Percentiles rank a stretch among this genome's conserved stretches.
Conservation (phyloP, 53 echinoderm and acorn worm species). For the Henricia sp. region DNA sequence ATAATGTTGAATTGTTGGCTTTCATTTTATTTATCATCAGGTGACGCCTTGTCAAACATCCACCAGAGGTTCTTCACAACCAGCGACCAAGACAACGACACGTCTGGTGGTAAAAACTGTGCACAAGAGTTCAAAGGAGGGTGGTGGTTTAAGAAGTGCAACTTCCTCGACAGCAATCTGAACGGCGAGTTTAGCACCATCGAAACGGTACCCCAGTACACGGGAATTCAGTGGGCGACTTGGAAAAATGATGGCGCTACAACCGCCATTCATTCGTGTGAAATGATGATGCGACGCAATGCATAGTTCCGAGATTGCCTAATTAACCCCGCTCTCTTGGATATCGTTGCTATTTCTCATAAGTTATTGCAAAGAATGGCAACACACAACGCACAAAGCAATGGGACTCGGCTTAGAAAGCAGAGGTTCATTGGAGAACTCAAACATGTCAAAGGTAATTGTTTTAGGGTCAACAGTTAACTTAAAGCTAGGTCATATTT, state of each 20-base stretch:
- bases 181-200: constrained; percentile 13
- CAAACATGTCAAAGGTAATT: too few species aligned
- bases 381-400: too few species aligned
- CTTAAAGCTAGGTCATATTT: too few species aligned
- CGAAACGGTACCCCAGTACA: background rate
- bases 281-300: constrained; percentile 34
- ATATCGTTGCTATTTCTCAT: too few species aligned
- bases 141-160: constrained; percentile 40
- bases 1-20: background rate
- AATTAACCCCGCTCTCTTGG: too few species aligned
- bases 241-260: background rate
- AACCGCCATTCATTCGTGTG: background rate
- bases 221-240: constrained; percentile 14
- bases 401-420: too few species aligned
- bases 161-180: background rate
- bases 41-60: background rate
- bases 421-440: too few species aligned
- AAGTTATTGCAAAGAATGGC: too few species aligned
- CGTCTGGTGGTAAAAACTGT: background rate
- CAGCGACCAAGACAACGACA: constrained; percentile 2
- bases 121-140: background rate
- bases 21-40: background rate
- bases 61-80: background rate
- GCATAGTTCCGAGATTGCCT: too few species aligned
- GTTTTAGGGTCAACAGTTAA: too few species aligned